Evolutionary conservation across 2,797 vertebrate species (phyloP).

Genomic region (Menidia menidia): DNA sequence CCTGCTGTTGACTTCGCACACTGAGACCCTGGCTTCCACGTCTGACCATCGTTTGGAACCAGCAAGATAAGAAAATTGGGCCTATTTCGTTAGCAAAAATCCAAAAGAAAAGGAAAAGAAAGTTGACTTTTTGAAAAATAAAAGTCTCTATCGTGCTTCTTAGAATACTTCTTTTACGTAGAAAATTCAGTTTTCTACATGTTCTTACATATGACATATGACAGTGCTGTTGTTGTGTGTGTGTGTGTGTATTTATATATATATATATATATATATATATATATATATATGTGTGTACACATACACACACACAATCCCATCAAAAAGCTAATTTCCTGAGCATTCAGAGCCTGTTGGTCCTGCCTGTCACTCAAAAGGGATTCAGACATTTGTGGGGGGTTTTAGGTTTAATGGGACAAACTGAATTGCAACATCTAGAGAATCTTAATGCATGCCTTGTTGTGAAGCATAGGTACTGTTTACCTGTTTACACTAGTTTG

Average conservation of each 20-base stretch:
- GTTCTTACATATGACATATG: slow-evolving; percentile 47
- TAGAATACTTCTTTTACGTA: slow-evolving; percentile 74
- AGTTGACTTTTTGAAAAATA: slow-evolving; percentile 63
- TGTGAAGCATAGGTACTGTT: slow-evolving; percentile 71
- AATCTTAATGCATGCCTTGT: slow-evolving; percentile 76
- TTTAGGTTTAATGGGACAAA: slow-evolving; percentile 36
- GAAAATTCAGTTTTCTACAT: slow-evolving; percentile 52
- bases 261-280: no score
- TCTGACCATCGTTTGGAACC: slow-evolving; percentile 77
- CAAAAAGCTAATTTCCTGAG: neutral
- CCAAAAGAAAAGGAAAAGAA: slow-evolving; percentile 77
- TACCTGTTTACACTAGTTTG: slow-evolving; percentile 70
- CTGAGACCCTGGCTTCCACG: slow-evolving; percentile 84
- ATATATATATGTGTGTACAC: no score
- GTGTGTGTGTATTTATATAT: no score
- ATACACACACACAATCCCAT: neutral
- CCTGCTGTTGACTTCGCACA: slow-evolving; percentile 85
- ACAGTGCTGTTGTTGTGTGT: slow-evolving; percentile 10
- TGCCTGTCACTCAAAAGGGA: slow-evolving; percentile 33
- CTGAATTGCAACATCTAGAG: slow-evolving; percentile 57
- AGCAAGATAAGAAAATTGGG: slow-evolving; percentile 78
- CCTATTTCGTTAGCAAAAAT: slow-evolving; percentile 89
- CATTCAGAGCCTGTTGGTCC: slow-evolving; percentile 4
- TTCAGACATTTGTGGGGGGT: slow-evolving; percentile 20
- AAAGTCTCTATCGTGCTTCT: slow-evolving; percentile 73